A percentile compares a stretch with the other conserved stretches of the same genome.
Conservation (phyloP, 1,140 invertebrate genomes). For the Drosophila erecta region DNA sequence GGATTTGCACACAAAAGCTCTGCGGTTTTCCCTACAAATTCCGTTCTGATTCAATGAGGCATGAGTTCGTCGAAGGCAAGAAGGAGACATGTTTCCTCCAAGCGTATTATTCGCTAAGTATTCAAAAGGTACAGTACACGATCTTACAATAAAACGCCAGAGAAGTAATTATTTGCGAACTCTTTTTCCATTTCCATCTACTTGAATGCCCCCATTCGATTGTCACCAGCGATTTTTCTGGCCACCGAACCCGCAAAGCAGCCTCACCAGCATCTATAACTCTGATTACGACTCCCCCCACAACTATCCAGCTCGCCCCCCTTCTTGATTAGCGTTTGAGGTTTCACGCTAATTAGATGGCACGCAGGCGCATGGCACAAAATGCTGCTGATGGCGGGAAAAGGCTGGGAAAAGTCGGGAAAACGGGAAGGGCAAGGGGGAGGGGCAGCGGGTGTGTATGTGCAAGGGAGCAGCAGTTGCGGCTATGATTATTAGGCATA, state of each 20-base stretch:
- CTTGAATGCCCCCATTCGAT: not conserved
- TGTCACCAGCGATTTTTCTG: slow-evolving; percentile 14
- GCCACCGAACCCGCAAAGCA: not conserved
- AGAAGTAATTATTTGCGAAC: too few relatives aligned
- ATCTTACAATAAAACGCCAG: too few relatives aligned
- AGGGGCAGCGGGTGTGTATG: not conserved
- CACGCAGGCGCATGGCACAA: slow-evolving; percentile 67
- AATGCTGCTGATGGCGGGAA: slow-evolving; percentile 13
- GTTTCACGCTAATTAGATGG: slow-evolving; percentile 66
- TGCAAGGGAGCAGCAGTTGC: slow-evolving; percentile 31
- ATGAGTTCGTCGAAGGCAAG: not conserved
- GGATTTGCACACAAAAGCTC: slow-evolving; percentile 11
- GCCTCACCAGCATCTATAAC: slow-evolving; percentile 1
- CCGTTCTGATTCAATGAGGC: not conserved
- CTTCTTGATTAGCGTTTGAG: slow-evolving; percentile 38
- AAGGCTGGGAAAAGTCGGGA: not conserved
- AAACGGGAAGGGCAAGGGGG: not conserved
- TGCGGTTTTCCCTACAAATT: slow-evolving; percentile 5
- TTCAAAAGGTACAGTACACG: not conserved
- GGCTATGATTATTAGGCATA: slow-evolving; percentile 70
- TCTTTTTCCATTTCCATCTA: too few relatives aligned
- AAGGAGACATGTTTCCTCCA: not conserved
- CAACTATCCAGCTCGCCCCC: not conserved
- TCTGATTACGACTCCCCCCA: not conserved
- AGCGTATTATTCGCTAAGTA: not conserved